These are phyloP conservation scores for Sinocyclocheilus maitianheensis DNA, from an alignment of 2,113 vertebrate species.

Conservation along the genomic window DNA sequence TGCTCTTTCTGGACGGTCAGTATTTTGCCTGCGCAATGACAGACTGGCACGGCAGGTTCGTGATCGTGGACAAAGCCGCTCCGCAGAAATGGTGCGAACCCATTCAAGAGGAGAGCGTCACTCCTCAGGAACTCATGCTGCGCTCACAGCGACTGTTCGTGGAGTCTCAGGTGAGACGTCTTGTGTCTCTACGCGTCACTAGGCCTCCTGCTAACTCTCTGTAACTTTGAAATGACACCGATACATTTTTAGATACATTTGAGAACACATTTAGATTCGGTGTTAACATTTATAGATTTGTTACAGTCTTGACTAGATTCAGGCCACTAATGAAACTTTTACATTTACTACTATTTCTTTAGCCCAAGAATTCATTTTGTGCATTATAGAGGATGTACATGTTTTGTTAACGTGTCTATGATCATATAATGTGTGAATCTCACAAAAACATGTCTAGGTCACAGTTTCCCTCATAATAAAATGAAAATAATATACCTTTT, in stretches of 20 bases:
- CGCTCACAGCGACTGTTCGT: slow-evolving; percentile 74
- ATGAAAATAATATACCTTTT: too few relatives aligned
- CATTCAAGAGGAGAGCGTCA: slow-evolving; percentile 68
- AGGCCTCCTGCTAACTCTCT: background rate
- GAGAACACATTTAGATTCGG: background rate
- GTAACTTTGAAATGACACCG: too few relatives aligned
- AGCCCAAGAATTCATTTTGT: background rate
- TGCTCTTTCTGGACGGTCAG: slow-evolving; percentile 76
- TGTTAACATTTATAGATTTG: background rate
- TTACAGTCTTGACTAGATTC: background rate
- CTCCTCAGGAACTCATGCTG: slow-evolving; percentile 71
- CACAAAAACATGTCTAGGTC: background rate
- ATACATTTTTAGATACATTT: background rate
- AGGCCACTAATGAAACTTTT: background rate
- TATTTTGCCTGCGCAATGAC: slow-evolving; percentile 78
- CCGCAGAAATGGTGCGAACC: slow-evolving; percentile 78
- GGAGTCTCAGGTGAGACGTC: slow-evolving; percentile 74
- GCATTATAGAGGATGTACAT: background rate
- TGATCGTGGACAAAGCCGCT: slow-evolving; percentile 73
- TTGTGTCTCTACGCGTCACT: background rate
- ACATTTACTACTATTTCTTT: background rate
- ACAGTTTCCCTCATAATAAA: too few relatives aligned
- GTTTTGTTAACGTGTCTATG: background rate
- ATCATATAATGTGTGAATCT: background rate
- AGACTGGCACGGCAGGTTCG: slow-evolving; percentile 75